phyloP scores from a whole-genome alignment of 2,888 invertebrate species.

The Argynnis bischoffii region DNA sequence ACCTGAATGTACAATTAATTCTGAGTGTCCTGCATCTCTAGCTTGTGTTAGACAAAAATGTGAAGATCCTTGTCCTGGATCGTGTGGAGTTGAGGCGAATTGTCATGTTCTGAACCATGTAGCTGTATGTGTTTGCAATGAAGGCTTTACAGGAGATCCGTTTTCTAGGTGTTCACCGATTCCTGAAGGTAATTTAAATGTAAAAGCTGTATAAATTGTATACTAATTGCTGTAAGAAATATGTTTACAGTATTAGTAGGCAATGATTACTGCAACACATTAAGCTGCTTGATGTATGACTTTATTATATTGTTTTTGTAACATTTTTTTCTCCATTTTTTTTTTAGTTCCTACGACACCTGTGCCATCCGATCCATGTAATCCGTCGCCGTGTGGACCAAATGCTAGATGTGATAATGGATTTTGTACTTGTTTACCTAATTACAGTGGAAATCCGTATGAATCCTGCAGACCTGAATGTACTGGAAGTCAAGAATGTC shows the following conservation, averaged over 20 bases:
- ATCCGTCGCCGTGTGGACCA: conserved; percentile 88
- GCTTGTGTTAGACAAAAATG: conserved; percentile 91
- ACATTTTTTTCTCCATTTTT: neutral
- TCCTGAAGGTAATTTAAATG: conserved; percentile 62
- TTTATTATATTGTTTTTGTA: no score
- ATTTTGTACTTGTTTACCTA: conserved; percentile 85
- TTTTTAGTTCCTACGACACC: conserved; percentile 66
- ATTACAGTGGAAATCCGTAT: conserved; percentile 87
- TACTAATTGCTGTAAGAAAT: no score
- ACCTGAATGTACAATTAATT: conserved; percentile 90
- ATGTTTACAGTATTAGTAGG: no score
- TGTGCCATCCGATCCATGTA: conserved; percentile 82
- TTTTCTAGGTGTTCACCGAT: conserved; percentile 87
- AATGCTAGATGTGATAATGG: conserved; percentile 87
- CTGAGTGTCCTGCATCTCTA: conserved; percentile 89
- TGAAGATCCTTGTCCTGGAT: conserved; percentile 91
- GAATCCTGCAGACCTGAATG: conserved; percentile 89
- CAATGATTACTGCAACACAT: no score
- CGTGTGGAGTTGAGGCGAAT: conserved; percentile 90
- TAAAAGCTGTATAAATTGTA: no score
- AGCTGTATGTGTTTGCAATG: conserved; percentile 90
- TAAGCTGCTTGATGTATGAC: no score
- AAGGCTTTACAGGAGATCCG: conserved; percentile 90
- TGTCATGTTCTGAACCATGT: conserved; percentile 91
- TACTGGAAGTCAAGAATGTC: conserved; percentile 87